Evolutionary conservation across 2,113 vertebrate species (phyloP), one percentile per base, ranked within the genome.

Genomic region (Gobio gobio): DNA sequence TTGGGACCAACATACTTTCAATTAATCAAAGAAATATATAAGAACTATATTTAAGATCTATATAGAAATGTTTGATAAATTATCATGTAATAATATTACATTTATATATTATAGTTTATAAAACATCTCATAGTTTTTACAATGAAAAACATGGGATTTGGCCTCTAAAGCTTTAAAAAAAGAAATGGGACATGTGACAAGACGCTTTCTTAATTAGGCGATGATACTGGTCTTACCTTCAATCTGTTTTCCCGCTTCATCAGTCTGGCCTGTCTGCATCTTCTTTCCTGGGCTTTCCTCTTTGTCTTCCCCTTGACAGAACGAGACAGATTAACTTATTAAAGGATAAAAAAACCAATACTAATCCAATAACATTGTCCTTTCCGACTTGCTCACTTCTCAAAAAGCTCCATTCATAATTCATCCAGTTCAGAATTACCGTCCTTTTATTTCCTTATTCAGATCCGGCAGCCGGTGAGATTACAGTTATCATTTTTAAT

Each of bases 401-500:
- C 81, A 86, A 85, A 89, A 70, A 81, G 79, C 86, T 89, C 86
- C 86, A 90, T 90, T 92, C 87, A 89, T 93, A 90, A 90, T 89
- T 90, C 86, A 92, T 87, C 91, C 78, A 86, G 86, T 78, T 86
- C 82, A 81, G 90, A 86, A 90, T 91, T 85, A 89, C 72, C 24
- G 78, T 84, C 73, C 79, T 86, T 90, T 92, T 86, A 90, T 93
- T 87, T 86, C 83, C 86, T 85, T 86, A 89, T 91, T 92, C 86
- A 92, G 66, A 92, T 83, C 89, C 82, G 84, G 87, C 89, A 87
- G 88, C 84, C 88, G 90, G 92, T 86, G 85, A 92, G 93, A 95
- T 94, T 93, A 92, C 85, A 90, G 91, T 91, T 91, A 94, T 94
- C 92, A 92, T 92, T 92, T 93, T 92, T 92, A 93, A 93, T 93